phyloP scores from a whole-genome alignment of 1,140 invertebrate genomes.

The Listronotus oregonensis region DNA sequence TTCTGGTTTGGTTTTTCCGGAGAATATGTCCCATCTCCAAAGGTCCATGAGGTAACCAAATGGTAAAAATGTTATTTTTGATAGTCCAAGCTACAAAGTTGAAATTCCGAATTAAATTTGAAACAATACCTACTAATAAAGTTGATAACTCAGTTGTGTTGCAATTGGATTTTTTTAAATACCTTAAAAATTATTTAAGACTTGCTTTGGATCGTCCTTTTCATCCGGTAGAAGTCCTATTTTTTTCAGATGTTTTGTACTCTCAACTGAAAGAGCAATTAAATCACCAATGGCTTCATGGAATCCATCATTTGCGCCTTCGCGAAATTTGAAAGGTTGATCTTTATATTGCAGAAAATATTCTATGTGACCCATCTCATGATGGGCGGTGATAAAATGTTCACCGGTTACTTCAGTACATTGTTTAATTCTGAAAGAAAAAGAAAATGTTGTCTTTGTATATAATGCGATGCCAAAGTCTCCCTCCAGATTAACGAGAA shows the following conservation, averaged over 20 bases:
- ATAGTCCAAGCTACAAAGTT: slow-evolving; percentile 73
- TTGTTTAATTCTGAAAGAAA: slow-evolving; percentile 86
- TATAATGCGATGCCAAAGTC: too few species aligned
- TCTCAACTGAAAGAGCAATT: slow-evolving; percentile 80
- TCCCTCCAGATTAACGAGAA: too few species aligned
- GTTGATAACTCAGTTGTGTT: too few species aligned
- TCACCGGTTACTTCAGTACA: slow-evolving; percentile 79
- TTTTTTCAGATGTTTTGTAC: slow-evolving; percentile 77
- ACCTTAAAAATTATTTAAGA: slow-evolving; percentile 60
- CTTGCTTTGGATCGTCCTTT: slow-evolving; percentile 58
- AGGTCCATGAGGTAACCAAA: slow-evolving; percentile 86
- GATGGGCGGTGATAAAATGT: slow-evolving; percentile 81
- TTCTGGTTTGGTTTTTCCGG: slow-evolving; percentile 69
- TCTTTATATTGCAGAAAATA: slow-evolving; percentile 85
- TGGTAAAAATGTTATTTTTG: slow-evolving; percentile 87
- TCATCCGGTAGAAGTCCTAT: slow-evolving; percentile 71
- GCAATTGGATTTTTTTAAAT: too few species aligned
- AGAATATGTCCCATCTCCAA: slow-evolving; percentile 88
- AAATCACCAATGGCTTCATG: slow-evolving; percentile 93
- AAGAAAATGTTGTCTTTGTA: too few species aligned
- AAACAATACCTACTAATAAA: too few species aligned
- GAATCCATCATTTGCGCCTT: slow-evolving; percentile 68
- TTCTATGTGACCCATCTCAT: slow-evolving; percentile 87
- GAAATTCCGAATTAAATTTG: too few species aligned
- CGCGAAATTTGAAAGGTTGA: slow-evolving; percentile 75